Evolutionary conservation across 2,888 invertebrate genomes (phyloP), one percentile per base, ranked within the genome.

Genomic region (Peribatodes rhomboidaria): DNA sequence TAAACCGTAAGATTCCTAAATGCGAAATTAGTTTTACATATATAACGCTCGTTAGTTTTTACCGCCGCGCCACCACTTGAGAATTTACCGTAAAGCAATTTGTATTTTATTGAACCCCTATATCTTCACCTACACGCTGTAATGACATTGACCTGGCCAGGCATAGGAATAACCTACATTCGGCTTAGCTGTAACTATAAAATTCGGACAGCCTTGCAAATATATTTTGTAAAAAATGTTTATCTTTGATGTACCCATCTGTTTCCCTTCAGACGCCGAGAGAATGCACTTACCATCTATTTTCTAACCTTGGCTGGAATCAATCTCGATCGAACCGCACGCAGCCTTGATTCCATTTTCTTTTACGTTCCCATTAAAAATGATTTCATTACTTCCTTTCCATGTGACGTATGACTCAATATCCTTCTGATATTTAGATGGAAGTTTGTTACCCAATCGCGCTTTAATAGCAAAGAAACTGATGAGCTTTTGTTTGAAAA

Each of bases 311-410:
- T 85, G 78, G 70, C 63, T 74, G 69, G 70, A 74, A 77, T 83
- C 76, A 76, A 81, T 83, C 75, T 76, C 72, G 72, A 77, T 80
- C 75, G 70, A 72, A 74, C 71, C 53, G 20, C 63, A 81, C 31
- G 20, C 62, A 81, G 76, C 90, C 90, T 89, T 90, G 90, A 82
- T 76, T 86, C 76, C 71, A 74, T 80, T 86, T 87, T 82, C 78
- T 80, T 81, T 78, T 73, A 77, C 67, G 76, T 74, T 78, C 72
- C 78, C 77, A 83, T 83, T 85, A 85, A 88, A 83, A 83, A 83
- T 81, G 75, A 72, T 82, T 87, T 86, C 77, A 87, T 88, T 78
- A 75, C 87, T 82, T 86, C 85, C 85, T 83, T 74, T 82, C 74
- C 81, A 83, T 83, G 77, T 85, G 82, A 80, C 65, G 66, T 50